Evolutionary conservation across 2,113 vertebrate species (phyloP), one percentile per base, ranked within the genome.

Genomic region (Salvelinus fontinalis): DNA sequence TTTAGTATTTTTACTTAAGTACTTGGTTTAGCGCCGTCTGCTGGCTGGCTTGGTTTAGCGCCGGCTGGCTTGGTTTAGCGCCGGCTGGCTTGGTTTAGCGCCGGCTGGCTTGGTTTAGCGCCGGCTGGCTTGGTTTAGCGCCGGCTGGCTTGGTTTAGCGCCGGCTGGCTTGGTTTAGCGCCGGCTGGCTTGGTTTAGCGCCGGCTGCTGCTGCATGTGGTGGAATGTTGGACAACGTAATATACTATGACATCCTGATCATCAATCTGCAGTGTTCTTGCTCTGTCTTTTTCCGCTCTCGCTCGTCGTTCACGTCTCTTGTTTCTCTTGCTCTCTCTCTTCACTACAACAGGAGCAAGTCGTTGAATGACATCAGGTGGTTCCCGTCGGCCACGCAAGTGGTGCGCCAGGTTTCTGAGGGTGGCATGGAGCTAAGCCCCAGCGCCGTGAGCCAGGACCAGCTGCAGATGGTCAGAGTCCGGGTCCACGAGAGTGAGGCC

Each of bases 281-380:
- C 29, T 34, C 31, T 34, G 31, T 31, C 31, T 31, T 31, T 31
- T 4, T 60, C 57, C 5, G 3, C 29, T 34, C 31, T 1, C 31
- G 7, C 16, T 22, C 4, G 59, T 62, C 59, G 22, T 22, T 22
- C 18, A 54, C 49, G 2, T 62, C 54, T 20, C 51, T 26, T 26
- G 26, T 26, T 26, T 27, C 31, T 18, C 51, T 54, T 16, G 16
- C 26, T 57, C 0, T 49, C 18, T 79, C 27, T 80, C 70, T 75
- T 2, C 88, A 75, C 12, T 79, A 16, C 76, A 85, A 76, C 74
- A 99, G 98, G 95, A 98, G 96, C 84, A 99, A 99, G 87, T 99
- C 97, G 16, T 81, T 97, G 92, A 97, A 94, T 26, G 95, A 98
- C 85, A 95, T 98, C 85, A 94, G 92, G 0, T 93, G 95, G 67